Base-by-base conservation (phyloP, 2,113 vertebrate genomes). In the Pterocles orientalis region DNA sequence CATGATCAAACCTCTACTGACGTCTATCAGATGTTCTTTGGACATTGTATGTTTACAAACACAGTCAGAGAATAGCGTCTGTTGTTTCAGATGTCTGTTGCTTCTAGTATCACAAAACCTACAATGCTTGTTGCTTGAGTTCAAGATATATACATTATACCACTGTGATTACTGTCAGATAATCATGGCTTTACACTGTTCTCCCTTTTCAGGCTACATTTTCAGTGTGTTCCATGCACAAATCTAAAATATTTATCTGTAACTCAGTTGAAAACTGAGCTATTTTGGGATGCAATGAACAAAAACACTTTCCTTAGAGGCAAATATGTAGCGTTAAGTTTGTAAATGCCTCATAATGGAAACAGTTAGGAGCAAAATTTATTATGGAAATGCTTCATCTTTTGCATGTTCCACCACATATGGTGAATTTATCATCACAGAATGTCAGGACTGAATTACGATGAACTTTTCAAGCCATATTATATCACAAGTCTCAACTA, bases 111-210 rank as follows among this genome's bases (percentile, higher is more conserved):
- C 45, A 72, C 39, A 71, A 89, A 91, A 68, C 14, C 11, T n/a
- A 12, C 0, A 0, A 36, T 1, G 61, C 33, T 1, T 75, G 45
- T 57, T 85, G 53, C 39, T 28, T 0, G 0, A 51, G 33, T 23
- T 88, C 58, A 82, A 72, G 48, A 45, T 41, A 90, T 5, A 53
- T 43, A 56, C 7, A 26, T 60, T 76, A 91, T 82, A 48, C 18
- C 57, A 72, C 24, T 60, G 23, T 43, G 47, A 81, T 54, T 56
- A 36, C 20, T 73, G 86, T 86, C 69, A 88, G 60, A 62, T 19
- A 66, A 71, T 43, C 9, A 24, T 4, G 34, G n/a, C 14, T 84
- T 95, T 70, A 50, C 10, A 31, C 10, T 17, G 33, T 73, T 77
- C 82, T 75, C 24, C 47, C 53, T 70, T 82, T 81, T 66, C 76